These are phyloP conservation scores for Virgularia gustaviana DNA, from an alignment of 92 coral and sea anemone genomes.

Conservation along the genomic window DNA sequence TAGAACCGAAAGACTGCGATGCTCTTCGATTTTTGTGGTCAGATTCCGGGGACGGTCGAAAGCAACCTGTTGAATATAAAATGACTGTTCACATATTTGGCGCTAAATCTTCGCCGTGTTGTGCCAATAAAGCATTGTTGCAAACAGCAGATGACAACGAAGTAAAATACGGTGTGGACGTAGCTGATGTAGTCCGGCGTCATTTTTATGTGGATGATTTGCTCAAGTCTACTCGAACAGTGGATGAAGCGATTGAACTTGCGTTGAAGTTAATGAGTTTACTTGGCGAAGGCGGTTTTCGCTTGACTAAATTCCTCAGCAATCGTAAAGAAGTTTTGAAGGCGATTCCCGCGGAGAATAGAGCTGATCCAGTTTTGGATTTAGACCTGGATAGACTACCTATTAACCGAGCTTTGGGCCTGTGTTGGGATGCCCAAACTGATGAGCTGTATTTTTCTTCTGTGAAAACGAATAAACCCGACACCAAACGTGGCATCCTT, in stretches of 20 bases:
- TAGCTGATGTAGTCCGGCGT: slow-evolving; percentile 45
- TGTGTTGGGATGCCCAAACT: slow-evolving; percentile 52
- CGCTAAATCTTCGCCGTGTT: slow-evolving; percentile 54
- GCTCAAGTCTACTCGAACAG: slow-evolving; percentile 38
- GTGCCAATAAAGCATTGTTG: slow-evolving; percentile 51
- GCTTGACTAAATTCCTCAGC: slow-evolving; percentile 48
- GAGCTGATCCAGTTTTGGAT: slow-evolving; percentile 40
- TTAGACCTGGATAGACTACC: slow-evolving; percentile 40
- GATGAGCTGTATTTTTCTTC: slow-evolving; percentile 39
- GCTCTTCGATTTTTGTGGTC: slow-evolving; percentile 56
- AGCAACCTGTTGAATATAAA: slow-evolving; percentile 44
- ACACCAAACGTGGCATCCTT: slow-evolving; percentile 54
- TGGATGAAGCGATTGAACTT: slow-evolving; percentile 19
- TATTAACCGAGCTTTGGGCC: slow-evolving; percentile 46
- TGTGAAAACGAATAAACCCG: slow-evolving; percentile 38
- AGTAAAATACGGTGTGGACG: slow-evolving; percentile 39
- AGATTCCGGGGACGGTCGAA: slow-evolving; percentile 26
- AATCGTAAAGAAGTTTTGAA: slow-evolving; percentile 41
- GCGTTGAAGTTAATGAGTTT: slow-evolving; percentile 34
- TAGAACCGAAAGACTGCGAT: slow-evolving; percentile 27
- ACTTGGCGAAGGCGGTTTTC: slow-evolving; percentile 48
- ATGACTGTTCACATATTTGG: slow-evolving; percentile 55
- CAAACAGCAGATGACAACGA: slow-evolving; percentile 57
- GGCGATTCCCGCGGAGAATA: slow-evolving; percentile 33
- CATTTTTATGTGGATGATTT: slow-evolving; percentile 54